These are phyloP conservation scores for Mimumesa dahlbomi DNA, from an alignment of 2,888 invertebrate species.

Conservation along the genomic window DNA sequence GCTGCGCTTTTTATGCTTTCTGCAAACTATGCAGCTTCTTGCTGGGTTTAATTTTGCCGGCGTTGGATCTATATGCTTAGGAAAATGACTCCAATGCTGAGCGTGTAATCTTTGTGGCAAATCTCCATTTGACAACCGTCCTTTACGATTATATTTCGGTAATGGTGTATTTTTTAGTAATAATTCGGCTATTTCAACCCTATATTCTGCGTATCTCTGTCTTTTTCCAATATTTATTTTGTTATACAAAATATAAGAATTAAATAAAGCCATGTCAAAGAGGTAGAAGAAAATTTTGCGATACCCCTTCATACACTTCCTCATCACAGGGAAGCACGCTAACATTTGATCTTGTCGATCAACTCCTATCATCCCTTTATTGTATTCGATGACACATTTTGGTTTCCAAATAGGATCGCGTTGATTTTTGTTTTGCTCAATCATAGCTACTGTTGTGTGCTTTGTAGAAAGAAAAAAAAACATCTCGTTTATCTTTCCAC, in stretches of 20 bases:
- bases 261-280: conserved; percentile 37
- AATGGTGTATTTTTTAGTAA: conserved; percentile 26
- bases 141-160: conserved; percentile 14
- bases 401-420: conserved; percentile 29
- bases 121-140: conserved; percentile 20
- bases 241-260: conserved; percentile 41
- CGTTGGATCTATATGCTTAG: conserved; percentile 20
- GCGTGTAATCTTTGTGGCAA: conserved; percentile 21
- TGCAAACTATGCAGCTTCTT: conserved; percentile 16
- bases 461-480: conserved; percentile 37
- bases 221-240: conserved; percentile 33
- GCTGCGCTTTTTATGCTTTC: conserved; percentile 10
- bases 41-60: conserved; percentile 9
- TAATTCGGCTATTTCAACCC: conserved; percentile 28
- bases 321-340: conserved; percentile 36
- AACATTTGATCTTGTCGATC: conserved; percentile 32
- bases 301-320: conserved; percentile 44
- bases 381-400: conserved; percentile 39
- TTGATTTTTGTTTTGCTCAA: conserved; percentile 16
- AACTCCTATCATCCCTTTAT: conserved; percentile 41
- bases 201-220: conserved; percentile 33
- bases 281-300: conserved; percentile 36
- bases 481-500: conserved; percentile 45
- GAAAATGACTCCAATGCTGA: conserved; percentile 24
- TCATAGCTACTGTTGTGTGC: conserved; percentile 30